Evolutionary conservation across 2,797 vertebrate species (phyloP).

Genomic region (Urocyon cinereoargenteus): DNA sequence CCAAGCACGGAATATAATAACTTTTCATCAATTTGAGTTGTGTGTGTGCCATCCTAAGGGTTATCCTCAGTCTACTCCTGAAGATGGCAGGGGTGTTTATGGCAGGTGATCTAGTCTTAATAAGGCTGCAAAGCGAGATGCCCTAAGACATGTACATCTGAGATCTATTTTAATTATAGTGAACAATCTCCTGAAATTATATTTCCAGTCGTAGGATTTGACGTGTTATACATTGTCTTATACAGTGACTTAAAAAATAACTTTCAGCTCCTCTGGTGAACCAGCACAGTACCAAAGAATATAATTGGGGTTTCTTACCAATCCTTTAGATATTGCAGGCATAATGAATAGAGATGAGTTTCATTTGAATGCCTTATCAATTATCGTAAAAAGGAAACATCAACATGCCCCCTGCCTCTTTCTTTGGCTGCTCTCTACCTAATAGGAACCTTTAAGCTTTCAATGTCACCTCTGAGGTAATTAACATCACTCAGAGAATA

Average conservation of each 20-base stretch:
- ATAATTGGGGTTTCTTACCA: neutral
- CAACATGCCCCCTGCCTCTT: neutral
- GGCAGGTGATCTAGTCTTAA: neutral
- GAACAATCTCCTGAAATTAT: constrained; percentile 37
- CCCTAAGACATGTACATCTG: neutral
- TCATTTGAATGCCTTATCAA: neutral
- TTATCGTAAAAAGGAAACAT: constrained; percentile 35
- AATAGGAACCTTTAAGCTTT: constrained; percentile 22
- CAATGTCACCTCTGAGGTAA: constrained; percentile 58
- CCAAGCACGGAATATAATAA: neutral
- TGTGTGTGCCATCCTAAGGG: neutral
- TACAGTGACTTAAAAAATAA: neutral
- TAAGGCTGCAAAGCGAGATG: constrained; percentile 34
- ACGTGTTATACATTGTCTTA: neutral
- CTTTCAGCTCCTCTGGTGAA: neutral
- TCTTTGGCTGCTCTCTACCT: neutral
- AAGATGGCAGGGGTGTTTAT: neutral
- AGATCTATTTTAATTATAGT: constrained; percentile 26
- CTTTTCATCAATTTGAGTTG: neutral
- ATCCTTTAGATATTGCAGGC: neutral
- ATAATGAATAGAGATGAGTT: neutral
- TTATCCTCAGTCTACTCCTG: neutral
- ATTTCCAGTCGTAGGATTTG: neutral
- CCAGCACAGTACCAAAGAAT: neutral
- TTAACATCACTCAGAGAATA: constrained; percentile 59